Conservation (phyloP, 2,113 vertebrate genomes). For the Cyprinodon variegatus region DNA sequence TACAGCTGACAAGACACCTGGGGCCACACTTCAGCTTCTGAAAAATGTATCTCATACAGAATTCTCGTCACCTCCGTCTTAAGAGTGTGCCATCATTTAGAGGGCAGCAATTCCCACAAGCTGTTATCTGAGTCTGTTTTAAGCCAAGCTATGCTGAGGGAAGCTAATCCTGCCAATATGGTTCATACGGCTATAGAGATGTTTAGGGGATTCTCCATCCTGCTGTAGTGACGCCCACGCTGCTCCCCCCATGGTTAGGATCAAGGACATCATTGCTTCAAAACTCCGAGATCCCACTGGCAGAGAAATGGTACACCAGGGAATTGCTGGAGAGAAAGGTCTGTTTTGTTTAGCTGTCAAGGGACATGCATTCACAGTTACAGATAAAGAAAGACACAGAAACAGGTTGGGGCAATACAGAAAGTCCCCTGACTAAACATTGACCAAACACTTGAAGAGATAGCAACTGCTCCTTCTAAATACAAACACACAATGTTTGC, state of each 20-base stretch:
- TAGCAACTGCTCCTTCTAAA: slow-evolving; percentile 47
- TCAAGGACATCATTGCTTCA: slow-evolving; percentile 68
- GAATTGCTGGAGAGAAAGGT: slow-evolving; percentile 43
- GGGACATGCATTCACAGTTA: slow-evolving; percentile 4
- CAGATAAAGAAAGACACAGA: not conserved
- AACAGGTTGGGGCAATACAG: not conserved
- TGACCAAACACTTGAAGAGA: slow-evolving; percentile 44
- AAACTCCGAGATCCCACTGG: slow-evolving; percentile 34
- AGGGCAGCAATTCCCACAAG: slow-evolving; percentile 52
- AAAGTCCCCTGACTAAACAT: slow-evolving; percentile 34
- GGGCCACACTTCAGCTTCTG: slow-evolving; percentile 24
- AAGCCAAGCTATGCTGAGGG: slow-evolving; percentile 44
- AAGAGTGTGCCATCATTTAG: slow-evolving; percentile 21
- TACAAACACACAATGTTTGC: slow-evolving; percentile 6
- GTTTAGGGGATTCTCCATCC: slow-evolving; percentile 23
- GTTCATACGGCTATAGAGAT: slow-evolving; percentile 45
- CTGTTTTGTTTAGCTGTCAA: slow-evolving; percentile 18
- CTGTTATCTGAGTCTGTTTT: slow-evolving; percentile 42
- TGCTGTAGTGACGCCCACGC: slow-evolving; percentile 42
- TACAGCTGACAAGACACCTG: slow-evolving; percentile 65
- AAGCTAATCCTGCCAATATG: slow-evolving; percentile 48
- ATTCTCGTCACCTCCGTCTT: slow-evolving; percentile 13
- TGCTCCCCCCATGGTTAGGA: slow-evolving; percentile 29
- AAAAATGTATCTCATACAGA: slow-evolving; percentile 34
- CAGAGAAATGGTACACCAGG: slow-evolving; percentile 46